Conservation (phyloP, 2,113 vertebrate genomes). For the Epinephelus cyanopodus region DNA sequence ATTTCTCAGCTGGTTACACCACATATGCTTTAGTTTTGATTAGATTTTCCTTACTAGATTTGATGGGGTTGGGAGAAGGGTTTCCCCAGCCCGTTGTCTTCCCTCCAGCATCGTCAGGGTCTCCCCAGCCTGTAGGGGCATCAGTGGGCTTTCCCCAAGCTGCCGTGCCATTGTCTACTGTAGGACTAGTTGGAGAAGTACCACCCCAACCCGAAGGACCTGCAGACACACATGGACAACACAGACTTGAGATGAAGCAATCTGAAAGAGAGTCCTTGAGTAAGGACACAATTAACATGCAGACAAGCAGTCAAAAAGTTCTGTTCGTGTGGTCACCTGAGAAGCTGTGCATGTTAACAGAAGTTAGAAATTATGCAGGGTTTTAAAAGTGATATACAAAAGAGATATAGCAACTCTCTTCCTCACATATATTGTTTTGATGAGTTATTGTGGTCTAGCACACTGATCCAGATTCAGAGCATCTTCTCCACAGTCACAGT, state of each 20-base stretch:
- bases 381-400: background rate
- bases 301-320: background rate
- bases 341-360: background rate
- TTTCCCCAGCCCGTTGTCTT: constrained; percentile 91
- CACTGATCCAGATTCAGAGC: constrained; percentile 16
- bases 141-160: constrained; percentile 94
- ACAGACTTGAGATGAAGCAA: background rate
- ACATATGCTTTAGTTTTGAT: background rate
- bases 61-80: constrained; percentile 89
- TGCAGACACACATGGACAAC: constrained; percentile 51
- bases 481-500: background rate
- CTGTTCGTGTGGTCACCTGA: background rate
- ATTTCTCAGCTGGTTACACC: background rate
- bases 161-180: constrained; percentile 92
- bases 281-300: background rate
- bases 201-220: constrained; percentile 90
- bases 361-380: background rate
- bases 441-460: background rate
- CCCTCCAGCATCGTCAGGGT: constrained; percentile 88
- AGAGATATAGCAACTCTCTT: background rate
- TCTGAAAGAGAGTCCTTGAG: background rate
- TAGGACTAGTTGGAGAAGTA: constrained; percentile 90
- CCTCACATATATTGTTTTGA: background rate
- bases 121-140: constrained; percentile 91
- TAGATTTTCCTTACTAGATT: constrained; percentile 88